A percentile compares a stretch with the other conserved stretches of the same genome.
Conservation (phyloP, 1,140 invertebrate species). For the Choristoneura fumiferana region DNA sequence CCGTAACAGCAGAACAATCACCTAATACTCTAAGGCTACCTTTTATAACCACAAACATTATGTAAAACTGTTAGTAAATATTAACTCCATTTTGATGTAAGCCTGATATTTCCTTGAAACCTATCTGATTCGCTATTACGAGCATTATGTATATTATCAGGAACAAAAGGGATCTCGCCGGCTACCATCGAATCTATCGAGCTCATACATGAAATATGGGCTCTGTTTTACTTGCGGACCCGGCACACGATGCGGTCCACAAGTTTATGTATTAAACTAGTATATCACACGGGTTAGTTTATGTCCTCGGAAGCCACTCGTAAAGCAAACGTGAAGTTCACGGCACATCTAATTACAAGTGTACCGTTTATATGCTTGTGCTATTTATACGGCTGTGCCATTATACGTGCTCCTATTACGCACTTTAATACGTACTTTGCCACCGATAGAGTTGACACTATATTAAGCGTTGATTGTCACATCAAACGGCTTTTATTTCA, state of each 20-base stretch:
- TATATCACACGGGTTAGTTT: conserved; percentile 11
- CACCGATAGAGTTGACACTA: background rate
- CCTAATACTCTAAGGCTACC: too few species aligned
- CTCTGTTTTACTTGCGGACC: background rate
- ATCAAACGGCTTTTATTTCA: background rate
- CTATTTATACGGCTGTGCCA: background rate
- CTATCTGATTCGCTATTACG: too few species aligned
- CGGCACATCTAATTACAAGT: conserved; percentile 27
- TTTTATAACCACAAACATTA: too few species aligned
- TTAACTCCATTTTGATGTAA: too few species aligned
- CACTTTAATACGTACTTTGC: conserved; percentile 9
- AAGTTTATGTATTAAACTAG: conserved; percentile 4
- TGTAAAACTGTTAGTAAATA: too few species aligned
- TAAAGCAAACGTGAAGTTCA: conserved; percentile 17
- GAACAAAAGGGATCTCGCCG: background rate
- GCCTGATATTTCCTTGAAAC: too few species aligned
- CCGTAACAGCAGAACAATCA: too few species aligned
- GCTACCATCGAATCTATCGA: background rate
- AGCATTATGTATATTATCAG: background rate
- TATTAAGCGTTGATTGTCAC: background rate
- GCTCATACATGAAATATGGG: background rate
- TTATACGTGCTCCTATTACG: background rate
- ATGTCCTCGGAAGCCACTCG: conserved; percentile 22
- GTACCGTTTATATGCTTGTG: background rate
- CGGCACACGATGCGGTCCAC: background rate